Conservation (phyloP, 2,113 vertebrate species). For the Hippocampus abdominalis region DNA sequence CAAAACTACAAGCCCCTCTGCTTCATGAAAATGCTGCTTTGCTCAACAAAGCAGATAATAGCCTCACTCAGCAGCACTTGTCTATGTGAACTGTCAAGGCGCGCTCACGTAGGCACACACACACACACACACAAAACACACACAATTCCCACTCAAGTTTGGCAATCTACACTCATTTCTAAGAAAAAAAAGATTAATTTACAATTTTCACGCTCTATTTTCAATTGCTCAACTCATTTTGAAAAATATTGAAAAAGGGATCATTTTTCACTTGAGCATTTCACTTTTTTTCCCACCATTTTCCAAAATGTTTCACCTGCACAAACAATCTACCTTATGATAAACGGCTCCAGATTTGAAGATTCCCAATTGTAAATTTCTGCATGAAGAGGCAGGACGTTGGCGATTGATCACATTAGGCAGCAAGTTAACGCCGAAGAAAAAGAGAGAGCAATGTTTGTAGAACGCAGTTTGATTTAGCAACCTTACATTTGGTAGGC, state of each 20-base stretch:
- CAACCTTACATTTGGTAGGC: no score
- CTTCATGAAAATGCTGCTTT: slow-evolving; percentile 82
- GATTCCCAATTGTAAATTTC: slow-evolving; percentile 9
- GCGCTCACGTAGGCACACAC: neutral
- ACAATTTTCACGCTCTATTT: no score
- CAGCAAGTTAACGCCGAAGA: neutral
- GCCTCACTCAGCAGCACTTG: slow-evolving; percentile 27
- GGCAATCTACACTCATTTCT: neutral
- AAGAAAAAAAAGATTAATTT: no score
- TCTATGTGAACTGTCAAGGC: neutral
- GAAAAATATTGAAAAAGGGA: no score
- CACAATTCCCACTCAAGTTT: neutral
- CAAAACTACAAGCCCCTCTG: slow-evolving; percentile 77
- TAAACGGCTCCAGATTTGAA: slow-evolving; percentile 7
- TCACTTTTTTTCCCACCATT: no score
- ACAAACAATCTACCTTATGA: neutral
- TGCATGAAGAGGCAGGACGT: slow-evolving; percentile 2
- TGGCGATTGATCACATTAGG: slow-evolving; percentile 2
- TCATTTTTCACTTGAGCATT: no score
- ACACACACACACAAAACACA: neutral
- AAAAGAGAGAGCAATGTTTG: no score
- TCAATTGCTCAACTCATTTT: no score
- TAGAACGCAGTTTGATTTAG: no score
- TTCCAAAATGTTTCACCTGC: neutral
- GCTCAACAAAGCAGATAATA: slow-evolving; percentile 79